Base-by-base conservation (phyloP, 2,888 invertebrate species). In the Callinectes sapidus region DNA sequence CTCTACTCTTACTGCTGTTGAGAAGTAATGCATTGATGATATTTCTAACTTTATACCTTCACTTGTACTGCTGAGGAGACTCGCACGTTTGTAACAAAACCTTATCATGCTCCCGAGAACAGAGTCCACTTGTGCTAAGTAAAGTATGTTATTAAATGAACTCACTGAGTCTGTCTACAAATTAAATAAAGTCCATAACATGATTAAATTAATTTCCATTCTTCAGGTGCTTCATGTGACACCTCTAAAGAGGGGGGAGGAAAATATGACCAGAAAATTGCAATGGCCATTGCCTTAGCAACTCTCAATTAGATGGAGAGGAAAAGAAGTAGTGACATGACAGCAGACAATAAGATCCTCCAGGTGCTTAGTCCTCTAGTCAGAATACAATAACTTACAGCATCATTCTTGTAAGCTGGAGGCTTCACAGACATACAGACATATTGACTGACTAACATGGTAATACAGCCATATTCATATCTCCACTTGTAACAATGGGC, bases 41-140 rank as follows among this genome's bases (percentile, higher is more conserved):
- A 81, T 81, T 81, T 81, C 81, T 81, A 81, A 81, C 81, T 35
- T 81, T 81, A 81, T 81, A 81, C 81, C 81, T 81, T 81, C 81
- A 81, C 81, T 81, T 81, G 81, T 81, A 81, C 81, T 81, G 81
- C 81, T 35, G 81, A 81, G 81, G 81, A 81, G 81, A 81, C 81
- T 81, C 35, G 35, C 71, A 77, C 81, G 16, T 81, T 81, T 81
- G 81, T 81, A 81, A 81, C 81, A 35, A 81, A 81, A 81, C 81
- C 81, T 81, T 35, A 35, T 32, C 81, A 81, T 35, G 81, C 81
- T 81, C 81, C 81, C 81, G 35, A 81, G 35, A 81, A 81, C 81
- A 81, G 81, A 81, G 81, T 81, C 81, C 35, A 81, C 81, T 81
- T 81, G 81, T 35, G 81, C 81, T 81, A 81, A 35, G 13, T 32